phyloP scores from a whole-genome alignment of 2,888 invertebrate species.

The Agapetus fuscipes region DNA sequence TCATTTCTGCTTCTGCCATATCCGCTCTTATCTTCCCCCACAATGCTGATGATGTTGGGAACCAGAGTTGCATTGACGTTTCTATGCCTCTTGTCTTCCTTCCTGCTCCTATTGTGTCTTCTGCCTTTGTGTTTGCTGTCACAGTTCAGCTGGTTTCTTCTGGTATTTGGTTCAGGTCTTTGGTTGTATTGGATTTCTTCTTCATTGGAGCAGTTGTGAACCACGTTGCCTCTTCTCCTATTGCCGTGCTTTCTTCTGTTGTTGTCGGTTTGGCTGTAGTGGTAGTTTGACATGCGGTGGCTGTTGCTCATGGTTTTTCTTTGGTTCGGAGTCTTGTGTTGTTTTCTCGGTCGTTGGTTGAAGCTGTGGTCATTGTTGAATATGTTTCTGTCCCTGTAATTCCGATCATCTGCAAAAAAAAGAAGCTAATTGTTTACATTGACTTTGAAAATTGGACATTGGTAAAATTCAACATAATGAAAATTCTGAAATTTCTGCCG shows the following conservation, averaged over 20 bases:
- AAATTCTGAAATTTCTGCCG: too few species aligned
- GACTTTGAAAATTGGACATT: too few species aligned
- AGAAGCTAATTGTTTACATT: too few species aligned
- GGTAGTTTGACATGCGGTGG: too few species aligned
- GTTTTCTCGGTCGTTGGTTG: too few species aligned
- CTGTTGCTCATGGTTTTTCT: background rate
- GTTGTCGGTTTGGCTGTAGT: background rate
- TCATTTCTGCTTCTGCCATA: background rate
- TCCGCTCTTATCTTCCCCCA: background rate
- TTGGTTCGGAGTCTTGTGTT: background rate
- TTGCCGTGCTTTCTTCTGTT: background rate
- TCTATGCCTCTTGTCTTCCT: slow-evolving; percentile 21
- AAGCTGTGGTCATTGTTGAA: too few species aligned
- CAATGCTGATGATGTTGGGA: background rate
- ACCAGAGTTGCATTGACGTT: background rate
- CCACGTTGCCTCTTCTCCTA: background rate
- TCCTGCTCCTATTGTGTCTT: slow-evolving; percentile 24
- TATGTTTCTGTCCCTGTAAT: too few species aligned
- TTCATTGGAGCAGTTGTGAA: slow-evolving; percentile 4
- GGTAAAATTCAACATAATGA: too few species aligned
- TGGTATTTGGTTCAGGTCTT: slow-evolving; percentile 13
- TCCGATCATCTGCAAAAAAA: too few species aligned
- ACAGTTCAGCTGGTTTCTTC: slow-evolving; percentile 9
- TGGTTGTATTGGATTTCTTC: slow-evolving; percentile 6
- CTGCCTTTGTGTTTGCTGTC: slow-evolving; percentile 15